phyloP scores from a whole-genome alignment of 2,797 vertebrate genomes.

The Pseudochirops corinnae region DNA sequence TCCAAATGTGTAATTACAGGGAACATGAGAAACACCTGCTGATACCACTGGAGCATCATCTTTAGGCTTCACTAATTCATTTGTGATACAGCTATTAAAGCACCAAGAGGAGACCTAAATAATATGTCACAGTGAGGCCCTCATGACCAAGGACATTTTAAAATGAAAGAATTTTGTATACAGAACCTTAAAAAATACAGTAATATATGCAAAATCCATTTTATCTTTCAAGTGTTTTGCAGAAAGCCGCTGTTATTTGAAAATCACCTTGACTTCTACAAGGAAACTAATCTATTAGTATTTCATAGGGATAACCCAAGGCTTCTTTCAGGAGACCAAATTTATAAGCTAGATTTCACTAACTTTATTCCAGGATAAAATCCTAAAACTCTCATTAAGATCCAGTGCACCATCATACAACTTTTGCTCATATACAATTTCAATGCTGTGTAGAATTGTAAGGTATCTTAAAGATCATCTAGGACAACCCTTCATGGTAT shows the following conservation, averaged over 20 bases:
- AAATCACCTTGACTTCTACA: slow-evolving; percentile 37
- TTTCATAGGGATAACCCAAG: slow-evolving; percentile 38
- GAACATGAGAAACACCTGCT: slow-evolving; percentile 76
- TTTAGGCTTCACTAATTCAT: slow-evolving; percentile 72
- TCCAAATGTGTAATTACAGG: slow-evolving; percentile 80
- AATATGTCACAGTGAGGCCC: slow-evolving; percentile 60
- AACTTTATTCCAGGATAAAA: slow-evolving; percentile 43
- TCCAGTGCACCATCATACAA: slow-evolving; percentile 3
- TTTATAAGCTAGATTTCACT: slow-evolving; percentile 51
- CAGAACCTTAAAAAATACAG: slow-evolving; percentile 2
- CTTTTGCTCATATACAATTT: neutral
- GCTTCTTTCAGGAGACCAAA: slow-evolving; percentile 39
- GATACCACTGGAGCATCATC: slow-evolving; percentile 60
- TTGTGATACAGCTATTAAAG: slow-evolving; percentile 67
- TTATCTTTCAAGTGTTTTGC: slow-evolving; percentile 33
- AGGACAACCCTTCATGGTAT: neutral
- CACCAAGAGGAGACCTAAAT: slow-evolving; percentile 64
- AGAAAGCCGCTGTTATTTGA: slow-evolving; percentile 19
- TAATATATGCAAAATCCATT: slow-evolving; percentile 47
- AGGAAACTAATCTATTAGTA: slow-evolving; percentile 53
- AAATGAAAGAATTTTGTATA: slow-evolving; percentile 22
- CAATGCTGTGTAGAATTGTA: neutral
- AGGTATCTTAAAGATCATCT: neutral
- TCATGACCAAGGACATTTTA: slow-evolving; percentile 40
- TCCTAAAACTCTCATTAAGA: slow-evolving; percentile 27